phyloP scores from a whole-genome alignment of 1,140 invertebrate genomes.

The Mizuhopecten yessoensis region DNA sequence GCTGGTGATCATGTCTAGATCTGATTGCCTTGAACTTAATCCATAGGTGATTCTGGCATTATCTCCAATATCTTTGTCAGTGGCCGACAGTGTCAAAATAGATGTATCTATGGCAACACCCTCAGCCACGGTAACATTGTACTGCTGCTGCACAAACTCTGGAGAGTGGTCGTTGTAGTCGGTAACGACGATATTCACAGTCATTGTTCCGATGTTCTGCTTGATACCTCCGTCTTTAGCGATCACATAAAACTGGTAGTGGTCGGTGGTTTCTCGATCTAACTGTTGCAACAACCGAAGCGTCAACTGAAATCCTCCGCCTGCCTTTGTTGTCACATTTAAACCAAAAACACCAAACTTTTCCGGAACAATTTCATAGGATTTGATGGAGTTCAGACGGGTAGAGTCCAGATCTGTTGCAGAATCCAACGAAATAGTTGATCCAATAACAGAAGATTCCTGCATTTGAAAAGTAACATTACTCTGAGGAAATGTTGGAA shows the following conservation, averaged over 20 bases:
- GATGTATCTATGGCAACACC: conserved; percentile 87
- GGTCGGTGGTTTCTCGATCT: conserved; percentile 90
- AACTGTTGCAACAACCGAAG: conserved; percentile 82
- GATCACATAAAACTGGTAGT: conserved; percentile 93
- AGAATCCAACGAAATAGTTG: conserved; percentile 88
- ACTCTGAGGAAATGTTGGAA: conserved; percentile 88
- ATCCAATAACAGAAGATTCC: conserved; percentile 82
- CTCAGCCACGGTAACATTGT: conserved; percentile 70
- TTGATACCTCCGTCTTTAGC: conserved; percentile 94
- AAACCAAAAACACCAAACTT: conserved; percentile 67
- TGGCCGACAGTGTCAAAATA: conserved; percentile 91
- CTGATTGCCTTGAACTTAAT: conserved; percentile 58
- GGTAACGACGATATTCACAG: conserved; percentile 80
- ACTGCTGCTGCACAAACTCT: conserved; percentile 86
- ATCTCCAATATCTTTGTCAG: conserved; percentile 89
- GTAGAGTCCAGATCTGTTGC: conserved; percentile 82
- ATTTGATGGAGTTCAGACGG: conserved; percentile 84
- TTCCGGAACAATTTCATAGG: conserved; percentile 70
- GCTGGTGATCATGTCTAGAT: conserved; percentile 44
- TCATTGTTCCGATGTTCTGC: conserved; percentile 85
- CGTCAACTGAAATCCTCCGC: conserved; percentile 70
- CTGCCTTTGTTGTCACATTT: conserved; percentile 67
- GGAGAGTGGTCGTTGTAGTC: conserved; percentile 98
- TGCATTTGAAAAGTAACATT: conserved; percentile 67
- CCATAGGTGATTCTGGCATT: conserved; percentile 59